Evolutionary conservation across 2,113 vertebrate species (phyloP).

Genomic region (Anoplopoma fimbria): DNA sequence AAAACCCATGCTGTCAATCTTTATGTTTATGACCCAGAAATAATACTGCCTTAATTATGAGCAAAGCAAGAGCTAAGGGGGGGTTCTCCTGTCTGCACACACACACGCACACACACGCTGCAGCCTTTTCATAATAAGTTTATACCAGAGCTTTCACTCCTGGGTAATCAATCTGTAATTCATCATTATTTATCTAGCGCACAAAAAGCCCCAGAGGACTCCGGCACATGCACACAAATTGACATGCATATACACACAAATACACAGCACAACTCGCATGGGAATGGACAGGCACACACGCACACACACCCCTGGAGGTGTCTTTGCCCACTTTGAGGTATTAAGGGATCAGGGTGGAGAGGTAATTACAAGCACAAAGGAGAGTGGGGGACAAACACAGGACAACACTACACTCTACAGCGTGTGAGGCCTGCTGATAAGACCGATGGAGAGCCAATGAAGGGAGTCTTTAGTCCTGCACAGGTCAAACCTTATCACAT

Average conservation of each 20-base stretch:
- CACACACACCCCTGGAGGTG: constrained; percentile 54
- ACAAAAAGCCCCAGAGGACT: constrained; percentile 64
- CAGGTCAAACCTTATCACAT: constrained; percentile 19
- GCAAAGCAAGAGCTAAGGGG: constrained; percentile 48
- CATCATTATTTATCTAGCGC: constrained; percentile 78
- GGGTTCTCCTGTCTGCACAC: constrained; percentile 7
- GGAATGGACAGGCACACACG: constrained; percentile 35
- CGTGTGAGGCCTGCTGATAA: constrained; percentile 30
- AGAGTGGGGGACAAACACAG: constrained; percentile 54
- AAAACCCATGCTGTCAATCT: constrained; percentile 64
- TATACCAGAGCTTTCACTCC: constrained; percentile 74
- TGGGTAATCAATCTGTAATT: constrained; percentile 82
- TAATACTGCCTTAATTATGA: constrained; percentile 69
- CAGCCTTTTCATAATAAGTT: constrained; percentile 72
- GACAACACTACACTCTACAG: constrained; percentile 15
- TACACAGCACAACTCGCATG: constrained; percentile 28
- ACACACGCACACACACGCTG: constrained; percentile 39
- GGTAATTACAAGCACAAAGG: constrained; percentile 74
- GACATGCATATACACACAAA: constrained; percentile 18
- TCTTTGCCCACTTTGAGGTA: constrained; percentile 67
- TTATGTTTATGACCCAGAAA: constrained; percentile 70
- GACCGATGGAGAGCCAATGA: constrained; percentile 12
- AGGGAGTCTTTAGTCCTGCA: neutral
- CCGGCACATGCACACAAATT: constrained; percentile 24
- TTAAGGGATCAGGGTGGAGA: constrained; percentile 68